Evolutionary conservation across 2,888 invertebrate species (phyloP), one percentile per base, ranked within the genome.

Genomic region (Acrocyrtus sp.): DNA sequence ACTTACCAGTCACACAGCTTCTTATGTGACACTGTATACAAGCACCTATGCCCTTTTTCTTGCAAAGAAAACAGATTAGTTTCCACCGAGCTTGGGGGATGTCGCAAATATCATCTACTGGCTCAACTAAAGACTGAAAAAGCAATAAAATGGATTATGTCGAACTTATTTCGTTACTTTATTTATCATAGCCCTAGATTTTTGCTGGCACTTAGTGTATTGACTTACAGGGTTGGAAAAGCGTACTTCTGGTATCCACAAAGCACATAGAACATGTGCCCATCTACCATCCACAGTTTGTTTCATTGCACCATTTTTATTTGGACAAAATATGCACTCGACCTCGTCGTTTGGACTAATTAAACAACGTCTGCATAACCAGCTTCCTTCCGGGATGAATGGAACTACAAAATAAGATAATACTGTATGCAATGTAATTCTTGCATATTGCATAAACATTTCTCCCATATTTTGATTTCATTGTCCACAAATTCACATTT

Each of bases 231-330:
- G 57, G n/a, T 67, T 67, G 5, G 51, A 27, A 67, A 67, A 67
- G 21, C 67, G n/a, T 2, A 67, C 67, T 58, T 67, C 67, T 0
- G 67, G 67, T 10, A 67, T 67, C 58, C 67, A 67, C 1, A 67
- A 24, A 26, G 67, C 67, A 43, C 67, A 67, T n/a, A 67, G 3
- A 26, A 67, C 67, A 34, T 67, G 67, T 6, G 58, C 39, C 67
- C 67, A 67, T 51, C 67, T 67, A 10, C 67, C 67, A 48, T 67
- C 67, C 1, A 41, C 43, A 1, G 67, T 67, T 51, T 50, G 24
- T 47, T 67, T 67, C 15, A 67, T 58, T n/a, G 67, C 67, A 15
- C 67, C 67, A 10, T 67, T 51, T 19, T 17, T 57, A n/a, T 41
- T 57, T 5, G 67, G 67, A 43, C 67, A 67, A 50, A 67, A 58